Base-by-base conservation (phyloP, 2,797 vertebrate species). In the Gambusia yucatana region DNA sequence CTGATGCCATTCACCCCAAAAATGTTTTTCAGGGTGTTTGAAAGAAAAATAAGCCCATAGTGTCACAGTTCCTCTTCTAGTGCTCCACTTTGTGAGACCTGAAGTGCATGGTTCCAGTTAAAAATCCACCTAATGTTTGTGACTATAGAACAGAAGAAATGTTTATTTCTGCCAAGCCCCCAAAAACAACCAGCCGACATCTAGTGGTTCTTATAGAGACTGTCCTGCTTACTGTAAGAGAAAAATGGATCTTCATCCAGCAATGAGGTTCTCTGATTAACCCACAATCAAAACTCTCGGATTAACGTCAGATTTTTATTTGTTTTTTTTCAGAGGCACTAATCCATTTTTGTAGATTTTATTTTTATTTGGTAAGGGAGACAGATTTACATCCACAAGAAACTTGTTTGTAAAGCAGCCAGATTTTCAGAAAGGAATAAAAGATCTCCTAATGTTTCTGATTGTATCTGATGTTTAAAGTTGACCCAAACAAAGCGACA, bases 381-480 rank as follows among this genome's bases (percentile, higher is more conserved):
- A 4, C 1, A 30, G 28, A 59, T 30, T 30, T 59, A 59, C 2
- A 13, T 43, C 28, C 11, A 20, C 59, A 47, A 48, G 20, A 69
- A 52, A 48, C n/a, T 55, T 55, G 22, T n/a, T 70, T 63, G 46
- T 77, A 47, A 81, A 55, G 20, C 39, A 39, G 6, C 50, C 65
- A 11, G 30, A 61, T 77, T 77, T 43, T n/a, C 39, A 59, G 33
- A 80, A 55, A 11, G 14, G 6, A 67, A 28, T 25, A 46, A 63
- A 52, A 22, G 25, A 82, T 22, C 46, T 52, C 20, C 20, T 76
- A 16, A 63, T 22, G 43, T 20, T 80, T n/a, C 47, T 76, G 16
- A 63, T 6, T 41, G 65, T 36, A 69, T 80, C 74, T 73, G 47
- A 76, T 63, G 50, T 47, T 76, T 73, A 44, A 73, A 67, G 46